phyloP scores from a whole-genome alignment of 1,140 invertebrate genomes.

The Lepeophtheirus salmonis region DNA sequence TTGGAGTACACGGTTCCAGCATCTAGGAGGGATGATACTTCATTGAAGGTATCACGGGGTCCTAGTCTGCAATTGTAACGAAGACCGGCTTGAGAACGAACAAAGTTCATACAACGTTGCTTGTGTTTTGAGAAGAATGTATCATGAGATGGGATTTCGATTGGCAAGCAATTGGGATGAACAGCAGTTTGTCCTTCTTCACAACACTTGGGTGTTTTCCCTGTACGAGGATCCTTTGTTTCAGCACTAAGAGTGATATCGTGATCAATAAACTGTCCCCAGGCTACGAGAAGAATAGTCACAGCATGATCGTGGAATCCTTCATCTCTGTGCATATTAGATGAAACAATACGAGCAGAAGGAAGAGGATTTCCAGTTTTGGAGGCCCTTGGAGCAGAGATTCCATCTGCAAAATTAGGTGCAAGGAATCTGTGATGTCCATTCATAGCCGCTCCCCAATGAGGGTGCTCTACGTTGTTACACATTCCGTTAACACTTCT shows the following conservation, averaged over 20 bases:
- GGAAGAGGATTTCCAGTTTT: slow-evolving; percentile 44
- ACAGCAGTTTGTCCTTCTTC: slow-evolving; percentile 49
- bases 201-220: slow-evolving; percentile 47
- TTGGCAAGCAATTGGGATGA: slow-evolving; percentile 79
- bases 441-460: slow-evolving; percentile 66
- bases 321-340: slow-evolving; percentile 65
- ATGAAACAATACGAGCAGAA: slow-evolving; percentile 56
- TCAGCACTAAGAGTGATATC: slow-evolving; percentile 66
- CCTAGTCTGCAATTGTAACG: slow-evolving; percentile 25
- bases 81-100: slow-evolving; percentile 26
- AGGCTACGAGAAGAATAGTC: slow-evolving; percentile 75
- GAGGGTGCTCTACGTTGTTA: slow-evolving; percentile 73
- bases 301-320: slow-evolving; percentile 81
- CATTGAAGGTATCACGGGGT: slow-evolving; percentile 31
- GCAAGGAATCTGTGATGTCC: slow-evolving; percentile 36
- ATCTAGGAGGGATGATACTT: slow-evolving; percentile 33
- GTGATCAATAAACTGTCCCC: slow-evolving; percentile 88
- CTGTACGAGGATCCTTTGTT: slow-evolving; percentile 29
- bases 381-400: slow-evolving; percentile 2
- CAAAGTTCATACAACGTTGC: slow-evolving; percentile 34
- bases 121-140: slow-evolving; percentile 66
- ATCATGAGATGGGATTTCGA: slow-evolving; percentile 66
- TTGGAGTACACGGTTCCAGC: slow-evolving; percentile 36
- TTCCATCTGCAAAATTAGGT: slow-evolving; percentile 32
- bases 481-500: slow-evolving; percentile 71